phyloP scores from a whole-genome alignment of 2,888 invertebrate genomes.

The Mycalesis mineus region DNA sequence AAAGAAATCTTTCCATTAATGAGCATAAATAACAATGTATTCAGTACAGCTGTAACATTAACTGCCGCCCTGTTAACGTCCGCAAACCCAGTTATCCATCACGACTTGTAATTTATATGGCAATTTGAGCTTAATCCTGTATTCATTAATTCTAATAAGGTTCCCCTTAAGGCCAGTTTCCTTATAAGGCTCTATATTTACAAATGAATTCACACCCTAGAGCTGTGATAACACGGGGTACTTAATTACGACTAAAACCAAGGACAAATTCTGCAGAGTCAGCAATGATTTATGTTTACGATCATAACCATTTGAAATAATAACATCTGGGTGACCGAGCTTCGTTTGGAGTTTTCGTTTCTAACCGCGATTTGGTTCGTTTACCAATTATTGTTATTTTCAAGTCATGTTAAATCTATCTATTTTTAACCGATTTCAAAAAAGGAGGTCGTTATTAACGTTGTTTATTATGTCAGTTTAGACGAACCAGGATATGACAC shows the following conservation, averaged over 20 bases:
- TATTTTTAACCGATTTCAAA: too few relatives aligned
- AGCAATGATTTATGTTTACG: too few relatives aligned
- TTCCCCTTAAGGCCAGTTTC: slow-evolving; percentile 47
- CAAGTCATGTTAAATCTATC: too few relatives aligned
- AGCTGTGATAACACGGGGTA: not conserved
- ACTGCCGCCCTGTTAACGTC: slow-evolving; percentile 20
- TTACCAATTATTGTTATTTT: too few relatives aligned
- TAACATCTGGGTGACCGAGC: too few relatives aligned
- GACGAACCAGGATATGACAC: too few relatives aligned
- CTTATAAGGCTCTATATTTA: slow-evolving; percentile 44
- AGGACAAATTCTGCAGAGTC: too few relatives aligned
- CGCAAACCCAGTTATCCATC: slow-evolving; percentile 31
- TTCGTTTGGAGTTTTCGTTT: too few relatives aligned
- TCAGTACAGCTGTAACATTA: slow-evolving; percentile 21
- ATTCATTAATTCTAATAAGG: slow-evolving; percentile 49
- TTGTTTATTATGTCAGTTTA: too few relatives aligned
- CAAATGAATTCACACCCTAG: slow-evolving; percentile 16
- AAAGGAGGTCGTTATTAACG: too few relatives aligned
- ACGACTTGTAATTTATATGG: slow-evolving; percentile 49
- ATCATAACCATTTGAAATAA: too few relatives aligned
- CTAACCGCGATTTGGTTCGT: too few relatives aligned
- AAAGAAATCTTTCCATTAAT: not conserved
- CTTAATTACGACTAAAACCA: not conserved
- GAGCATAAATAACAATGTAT: slow-evolving; percentile 17
- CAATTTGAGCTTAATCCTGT: slow-evolving; percentile 39